Evolutionary conservation across 2,113 vertebrate genomes (phyloP), one percentile per base, ranked within the genome.

Genomic region (Zosterops borbonicus): DNA sequence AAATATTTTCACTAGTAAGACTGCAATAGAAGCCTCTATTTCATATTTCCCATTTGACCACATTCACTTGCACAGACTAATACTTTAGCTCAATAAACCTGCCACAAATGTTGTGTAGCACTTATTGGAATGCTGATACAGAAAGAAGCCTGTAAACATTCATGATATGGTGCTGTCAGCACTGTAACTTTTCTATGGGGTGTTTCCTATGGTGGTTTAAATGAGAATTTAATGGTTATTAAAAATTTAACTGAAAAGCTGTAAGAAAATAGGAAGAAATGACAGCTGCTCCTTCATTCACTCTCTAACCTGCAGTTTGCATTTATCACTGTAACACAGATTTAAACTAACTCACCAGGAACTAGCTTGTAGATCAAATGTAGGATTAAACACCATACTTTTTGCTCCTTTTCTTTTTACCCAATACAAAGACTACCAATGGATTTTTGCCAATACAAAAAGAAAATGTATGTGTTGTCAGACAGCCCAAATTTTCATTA

Each of bases 401-500:
- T 59, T 47, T 44, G 15, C 29, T 59, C 12, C 9, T 44, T 64
- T 44, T 82, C 9, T 70, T 68, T 86, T 63, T 14, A 77, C 21
- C 21, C 47, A 69, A 3, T 49, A 47, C 58, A 82, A 89, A 92
- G 79, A 24, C 12, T 79, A 20, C 10, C 5, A 7, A n/a, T 44
- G 64, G 71, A 55, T 77, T 93, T 95, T 81, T 85, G 59, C 75
- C 60, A 79, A 6, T 37, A 58, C 7, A 42, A 68, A 76, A 41
- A 12, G n/a, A 76, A 82, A 73, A 70, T 67, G 4, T 47, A 19
- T 79, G 55, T 46, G 24, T 35, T 88, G 79, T 8, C 3, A 89
- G 37, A 47, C 29, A 89, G 89, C n/a, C 46, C 47, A n/a, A 55
- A 79, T 88, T 95, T 96, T 76, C 67, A 69, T 89, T 75, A 78